A percentile compares a stretch with the other conserved stretches of the same genome.
Evolutionary conservation across 2,888 invertebrate species (phyloP).

Genomic region (Drosophila austrosaltans): DNA sequence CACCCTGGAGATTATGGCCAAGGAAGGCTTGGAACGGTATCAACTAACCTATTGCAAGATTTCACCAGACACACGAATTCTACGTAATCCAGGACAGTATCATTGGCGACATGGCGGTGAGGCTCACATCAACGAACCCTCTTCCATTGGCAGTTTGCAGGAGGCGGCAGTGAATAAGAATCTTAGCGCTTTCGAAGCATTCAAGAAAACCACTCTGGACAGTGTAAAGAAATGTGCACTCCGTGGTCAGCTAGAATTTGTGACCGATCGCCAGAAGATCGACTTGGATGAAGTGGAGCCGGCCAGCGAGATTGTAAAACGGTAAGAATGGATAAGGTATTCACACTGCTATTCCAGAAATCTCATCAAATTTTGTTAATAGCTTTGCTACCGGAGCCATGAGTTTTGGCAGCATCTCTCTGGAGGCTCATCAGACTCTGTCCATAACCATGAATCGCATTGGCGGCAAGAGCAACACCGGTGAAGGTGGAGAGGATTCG

Average conservation of each 20-base stretch:
- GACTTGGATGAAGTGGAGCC: slow-evolving; percentile 95
- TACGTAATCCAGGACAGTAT: slow-evolving; percentile 95
- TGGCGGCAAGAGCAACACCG: slow-evolving; percentile 99
- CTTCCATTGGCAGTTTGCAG: slow-evolving; percentile 89
- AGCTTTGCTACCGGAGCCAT: slow-evolving; percentile 90
- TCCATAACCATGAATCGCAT: slow-evolving; percentile 99
- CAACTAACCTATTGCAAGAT: slow-evolving; percentile 87
- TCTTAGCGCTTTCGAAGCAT: slow-evolving; percentile 92
- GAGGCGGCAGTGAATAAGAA: slow-evolving; percentile 94
- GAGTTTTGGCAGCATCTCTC: slow-evolving; percentile 98
- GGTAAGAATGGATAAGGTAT: slow-evolving; percentile 87
- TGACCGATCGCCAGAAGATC: slow-evolving; percentile 90
- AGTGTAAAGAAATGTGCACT: slow-evolving; percentile 94
- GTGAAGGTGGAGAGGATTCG: slow-evolving; percentile 96
- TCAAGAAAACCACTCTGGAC: slow-evolving; percentile 93
- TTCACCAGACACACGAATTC: slow-evolving; percentile 87
- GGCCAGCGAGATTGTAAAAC: slow-evolving; percentile 96
- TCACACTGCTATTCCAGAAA: background rate
- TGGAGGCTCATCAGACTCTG: slow-evolving; percentile 97
- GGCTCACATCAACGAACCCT: slow-evolving; percentile 98
- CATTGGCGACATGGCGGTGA: slow-evolving; percentile 99
- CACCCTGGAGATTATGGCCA: slow-evolving; percentile 93
- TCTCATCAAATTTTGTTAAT: background rate
- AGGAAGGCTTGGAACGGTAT: slow-evolving; percentile 93
- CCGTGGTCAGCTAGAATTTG: slow-evolving; percentile 95